Conservation (phyloP, 2,797 vertebrate genomes). For the Lepilemur septentrionalis region DNA sequence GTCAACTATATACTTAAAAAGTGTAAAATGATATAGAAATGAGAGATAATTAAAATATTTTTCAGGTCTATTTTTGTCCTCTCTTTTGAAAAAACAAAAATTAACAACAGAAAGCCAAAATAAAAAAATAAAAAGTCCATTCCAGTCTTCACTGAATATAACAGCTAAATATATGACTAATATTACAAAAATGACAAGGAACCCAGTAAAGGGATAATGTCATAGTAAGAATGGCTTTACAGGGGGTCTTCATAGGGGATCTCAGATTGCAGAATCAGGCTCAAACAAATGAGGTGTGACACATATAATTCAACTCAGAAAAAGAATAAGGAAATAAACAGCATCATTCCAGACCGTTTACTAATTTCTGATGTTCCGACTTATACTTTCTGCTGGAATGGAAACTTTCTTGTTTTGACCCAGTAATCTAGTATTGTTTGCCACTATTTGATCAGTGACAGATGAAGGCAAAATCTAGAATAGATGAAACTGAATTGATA, state of each 20-base stretch:
- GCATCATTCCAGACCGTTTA: neutral
- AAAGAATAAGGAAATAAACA: neutral
- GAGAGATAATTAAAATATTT: neutral
- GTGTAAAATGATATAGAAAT: neutral
- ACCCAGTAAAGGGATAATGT: neutral
- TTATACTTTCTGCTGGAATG: neutral
- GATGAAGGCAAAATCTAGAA: neutral
- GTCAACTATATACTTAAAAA: neutral
- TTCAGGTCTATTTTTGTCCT: neutral
- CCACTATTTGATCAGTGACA: too few relatives aligned
- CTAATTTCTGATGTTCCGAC: neutral
- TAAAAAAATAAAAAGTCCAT: neutral
- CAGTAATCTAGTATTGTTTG: neutral
- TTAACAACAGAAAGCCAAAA: neutral
- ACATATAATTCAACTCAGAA: neutral
- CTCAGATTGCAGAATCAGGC: neutral
- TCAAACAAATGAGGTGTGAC: neutral
- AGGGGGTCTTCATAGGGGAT: neutral
- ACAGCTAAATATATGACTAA: neutral
- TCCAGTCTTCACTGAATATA: neutral
- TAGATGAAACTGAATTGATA: accelerated
- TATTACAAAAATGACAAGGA: neutral
- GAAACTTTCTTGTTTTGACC: neutral
- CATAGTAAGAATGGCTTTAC: neutral
- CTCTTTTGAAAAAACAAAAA: neutral